Evolutionary conservation across 2,113 vertebrate genomes (phyloP).

Genomic region (Nicator chloris): DNA sequence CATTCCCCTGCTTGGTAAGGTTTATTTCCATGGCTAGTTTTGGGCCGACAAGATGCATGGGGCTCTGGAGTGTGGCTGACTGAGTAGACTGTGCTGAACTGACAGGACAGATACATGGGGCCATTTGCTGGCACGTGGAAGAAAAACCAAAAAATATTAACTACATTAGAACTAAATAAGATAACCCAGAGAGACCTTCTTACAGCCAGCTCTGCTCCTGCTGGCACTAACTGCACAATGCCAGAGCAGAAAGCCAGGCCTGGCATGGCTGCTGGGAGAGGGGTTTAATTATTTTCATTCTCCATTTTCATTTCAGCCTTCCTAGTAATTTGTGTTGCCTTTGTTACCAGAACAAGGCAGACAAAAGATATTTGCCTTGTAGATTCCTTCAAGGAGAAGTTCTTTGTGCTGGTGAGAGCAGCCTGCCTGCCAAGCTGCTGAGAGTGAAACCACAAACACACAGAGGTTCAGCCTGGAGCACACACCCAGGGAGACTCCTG

Average conservation of each 20-base stretch:
- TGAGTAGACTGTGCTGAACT: not conserved
- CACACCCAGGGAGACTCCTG: not conserved
- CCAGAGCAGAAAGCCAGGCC: constrained; percentile 37
- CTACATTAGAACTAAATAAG: not conserved
- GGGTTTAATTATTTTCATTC: constrained; percentile 62
- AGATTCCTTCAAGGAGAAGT: not conserved
- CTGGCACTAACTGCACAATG: constrained; percentile 49
- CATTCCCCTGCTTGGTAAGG: not conserved
- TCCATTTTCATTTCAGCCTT: constrained; percentile 50
- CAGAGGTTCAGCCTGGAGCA: not conserved
- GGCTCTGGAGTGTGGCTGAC: not conserved
- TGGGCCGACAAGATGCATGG: not conserved
- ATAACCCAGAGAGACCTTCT: constrained; percentile 4
- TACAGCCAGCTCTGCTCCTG: constrained; percentile 39
- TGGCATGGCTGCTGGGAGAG: constrained; percentile 20
- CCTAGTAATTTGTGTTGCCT: constrained; percentile 38
- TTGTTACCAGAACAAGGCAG: constrained; percentile 38
- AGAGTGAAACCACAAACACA: not conserved
- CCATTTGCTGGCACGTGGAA: not conserved
- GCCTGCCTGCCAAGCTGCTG: not conserved
- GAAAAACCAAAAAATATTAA: not conserved
- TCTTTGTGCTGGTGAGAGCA: not conserved
- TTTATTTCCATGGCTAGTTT: not conserved
- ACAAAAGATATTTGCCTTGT: constrained; percentile 25
- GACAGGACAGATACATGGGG: not conserved